Evolutionary conservation across 2,888 invertebrate species (phyloP), one percentile per base, ranked within the genome.

Genomic region (Serripes groenlandicus): DNA sequence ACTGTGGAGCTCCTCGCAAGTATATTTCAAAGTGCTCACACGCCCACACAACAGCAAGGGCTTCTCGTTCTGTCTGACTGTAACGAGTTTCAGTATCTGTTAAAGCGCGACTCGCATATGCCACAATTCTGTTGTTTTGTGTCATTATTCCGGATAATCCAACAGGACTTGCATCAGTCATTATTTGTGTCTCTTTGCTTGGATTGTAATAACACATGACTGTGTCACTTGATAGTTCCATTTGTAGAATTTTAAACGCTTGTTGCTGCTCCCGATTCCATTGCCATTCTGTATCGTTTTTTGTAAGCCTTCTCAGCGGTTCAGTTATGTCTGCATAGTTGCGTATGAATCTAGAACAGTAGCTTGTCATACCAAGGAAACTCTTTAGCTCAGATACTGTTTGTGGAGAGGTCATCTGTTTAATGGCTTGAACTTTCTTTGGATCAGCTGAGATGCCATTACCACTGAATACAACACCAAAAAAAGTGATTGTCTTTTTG

Each of bases 321-420:
- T 86, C 88, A 28, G 85, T 66, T 0, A 28, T 56, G 3, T 90
- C 88, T 28, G 86, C 49, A 49, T 49, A 49, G 18, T 49, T 18
- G 15, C 18, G 11, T 11, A 49, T 49, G 18, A 49, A 49, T 15
- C 49, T 83, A 52, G 4, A 75, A 60, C 81, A 78, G 73, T 90
- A 91, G 35, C 78, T 86, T 4, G 82, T 80, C 87, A 90, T 88
- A 7, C 90, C 90, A 2, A 88, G 79, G 23, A 91, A 86, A 62
- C 87, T 86, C 23, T 74, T 42, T 0, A 90, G 66, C 73, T 90
- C 91, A 11, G 79, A 35, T 21, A 81, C 80, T 26, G 78, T 89
- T 26, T 11, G 11, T 18, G 49, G 49, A 11, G 11, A 18, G 49
- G 11, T 18, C 49, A 49, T 49, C 28, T 85, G 78, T 35, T 72